These are phyloP conservation scores for Watersipora subatra DNA, from an alignment of 1,140 invertebrate species.

Conservation along the genomic window DNA sequence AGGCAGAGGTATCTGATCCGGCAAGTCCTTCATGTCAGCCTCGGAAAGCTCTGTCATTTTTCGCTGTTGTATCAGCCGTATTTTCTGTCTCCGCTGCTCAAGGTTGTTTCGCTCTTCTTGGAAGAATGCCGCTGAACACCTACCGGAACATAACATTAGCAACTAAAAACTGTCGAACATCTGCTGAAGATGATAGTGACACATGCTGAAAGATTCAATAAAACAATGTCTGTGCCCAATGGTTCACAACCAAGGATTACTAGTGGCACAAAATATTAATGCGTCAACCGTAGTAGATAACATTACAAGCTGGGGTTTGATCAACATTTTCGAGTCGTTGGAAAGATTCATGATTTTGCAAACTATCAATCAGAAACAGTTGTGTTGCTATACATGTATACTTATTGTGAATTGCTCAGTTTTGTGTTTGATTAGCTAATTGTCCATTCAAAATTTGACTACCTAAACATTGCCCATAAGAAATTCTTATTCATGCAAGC, in stretches of 20 bases:
- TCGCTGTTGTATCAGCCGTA: constrained; percentile 81
- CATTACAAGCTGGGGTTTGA: no score
- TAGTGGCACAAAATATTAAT: no score
- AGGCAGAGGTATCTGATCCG: constrained; percentile 81
- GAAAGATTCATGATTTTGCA: no score
- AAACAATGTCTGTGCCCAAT: not conserved
- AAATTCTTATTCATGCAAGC: no score
- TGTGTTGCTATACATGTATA: no score
- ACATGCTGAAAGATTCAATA: not conserved
- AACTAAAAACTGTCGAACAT: not conserved
- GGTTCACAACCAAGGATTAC: not conserved
- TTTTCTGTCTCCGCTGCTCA: constrained; percentile 76
- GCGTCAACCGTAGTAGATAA: no score
- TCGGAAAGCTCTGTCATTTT: constrained; percentile 62
- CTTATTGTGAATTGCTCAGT: no score
- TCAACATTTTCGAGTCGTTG: no score
- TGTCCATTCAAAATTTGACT: no score
- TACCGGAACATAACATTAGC: constrained; percentile 13
- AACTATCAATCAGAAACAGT: no score
- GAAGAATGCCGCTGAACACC: constrained; percentile 68
- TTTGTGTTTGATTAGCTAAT: no score
- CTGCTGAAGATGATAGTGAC: not conserved
- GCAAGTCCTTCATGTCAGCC: constrained; percentile 70
- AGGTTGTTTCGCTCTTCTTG: constrained; percentile 80
- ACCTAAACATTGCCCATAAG: no score